phyloP scores from a whole-genome alignment of 2,113 vertebrate genomes.

The Apus apus region DNA sequence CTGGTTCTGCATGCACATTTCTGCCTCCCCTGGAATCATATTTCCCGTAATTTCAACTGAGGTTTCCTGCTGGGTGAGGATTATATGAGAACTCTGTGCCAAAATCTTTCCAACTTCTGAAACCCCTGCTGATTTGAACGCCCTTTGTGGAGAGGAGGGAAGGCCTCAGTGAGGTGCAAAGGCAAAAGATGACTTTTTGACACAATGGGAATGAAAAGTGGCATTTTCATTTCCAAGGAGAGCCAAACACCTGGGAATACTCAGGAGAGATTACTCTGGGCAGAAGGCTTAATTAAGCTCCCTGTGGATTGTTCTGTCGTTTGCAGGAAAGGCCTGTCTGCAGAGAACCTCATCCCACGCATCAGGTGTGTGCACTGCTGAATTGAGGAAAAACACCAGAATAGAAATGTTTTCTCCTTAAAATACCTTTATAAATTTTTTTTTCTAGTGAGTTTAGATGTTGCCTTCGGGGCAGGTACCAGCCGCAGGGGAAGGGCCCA shows the following conservation, averaged over 20 bases:
- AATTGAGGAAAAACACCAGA: rapidly evolving
- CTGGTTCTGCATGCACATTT: background rate
- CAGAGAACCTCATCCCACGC: too few relatives aligned
- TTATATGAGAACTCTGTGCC: background rate
- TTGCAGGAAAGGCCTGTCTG: too few relatives aligned
- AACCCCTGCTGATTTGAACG: background rate
- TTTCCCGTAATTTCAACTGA: background rate
- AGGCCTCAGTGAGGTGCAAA: rapidly evolving
- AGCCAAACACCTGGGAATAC: background rate
- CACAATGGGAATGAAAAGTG: background rate
- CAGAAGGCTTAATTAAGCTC: rapidly evolving
- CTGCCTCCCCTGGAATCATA: background rate
- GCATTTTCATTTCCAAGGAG: background rate
- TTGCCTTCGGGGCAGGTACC: too few relatives aligned
- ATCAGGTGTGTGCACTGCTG: rapidly evolving
- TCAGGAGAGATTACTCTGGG: background rate
- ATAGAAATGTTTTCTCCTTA: background rate
- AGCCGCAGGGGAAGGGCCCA: rapidly evolving
- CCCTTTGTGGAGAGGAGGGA: background rate
- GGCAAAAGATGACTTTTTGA: rapidly evolving
- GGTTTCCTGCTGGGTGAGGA: background rate
- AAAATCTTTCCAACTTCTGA: background rate
- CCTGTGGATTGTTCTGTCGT: rapidly evolving
- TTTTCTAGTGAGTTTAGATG: rapidly evolving
- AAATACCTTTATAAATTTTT: background rate